Conservation (phyloP, 2,888 invertebrate genomes). For the Eueremaeus valkanovi region DNA sequence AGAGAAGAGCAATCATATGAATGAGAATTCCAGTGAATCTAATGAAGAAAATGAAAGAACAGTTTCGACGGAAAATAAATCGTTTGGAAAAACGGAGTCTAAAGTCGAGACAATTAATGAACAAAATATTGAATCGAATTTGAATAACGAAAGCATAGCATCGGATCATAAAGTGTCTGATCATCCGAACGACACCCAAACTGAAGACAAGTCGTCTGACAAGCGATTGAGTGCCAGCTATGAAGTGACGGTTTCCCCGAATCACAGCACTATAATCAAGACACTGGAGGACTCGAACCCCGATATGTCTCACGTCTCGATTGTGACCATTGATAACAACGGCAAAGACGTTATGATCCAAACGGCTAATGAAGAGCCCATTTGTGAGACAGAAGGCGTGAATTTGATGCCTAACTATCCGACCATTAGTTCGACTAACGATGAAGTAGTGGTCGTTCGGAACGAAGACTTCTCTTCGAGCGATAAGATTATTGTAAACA, state of each 20-base stretch:
- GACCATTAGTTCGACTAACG: not conserved
- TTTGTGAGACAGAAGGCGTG: not conserved
- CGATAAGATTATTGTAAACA: conserved; percentile 39
- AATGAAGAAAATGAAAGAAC: not conserved
- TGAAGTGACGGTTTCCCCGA: conserved; percentile 43
- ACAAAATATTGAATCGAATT: conserved; percentile 1
- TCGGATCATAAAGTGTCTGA: not conserved
- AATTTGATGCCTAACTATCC: conserved; percentile 36
- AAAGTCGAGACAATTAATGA: not conserved
- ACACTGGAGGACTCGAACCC: conserved; percentile 39
- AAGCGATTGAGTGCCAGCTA: conserved; percentile 22
- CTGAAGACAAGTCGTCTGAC: conserved; percentile 5
- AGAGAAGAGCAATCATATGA: not conserved
- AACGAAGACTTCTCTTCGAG: not conserved
- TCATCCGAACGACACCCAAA: not conserved
- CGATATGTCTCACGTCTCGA: conserved; percentile 86
- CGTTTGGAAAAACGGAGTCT: not conserved
- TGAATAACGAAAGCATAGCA: not conserved
- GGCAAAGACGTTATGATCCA: conserved; percentile 40
- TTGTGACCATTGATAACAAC: conserved; percentile 68
- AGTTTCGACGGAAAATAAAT: not conserved
- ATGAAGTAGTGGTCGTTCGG: conserved; percentile 1
- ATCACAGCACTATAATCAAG: conserved; percentile 44
- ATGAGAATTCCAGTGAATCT: not conserved
- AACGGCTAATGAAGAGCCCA: conserved; percentile 33